Evolutionary conservation across 2,888 invertebrate species (phyloP), one percentile per base, ranked within the genome.

Genomic region (Papilio protenor): DNA sequence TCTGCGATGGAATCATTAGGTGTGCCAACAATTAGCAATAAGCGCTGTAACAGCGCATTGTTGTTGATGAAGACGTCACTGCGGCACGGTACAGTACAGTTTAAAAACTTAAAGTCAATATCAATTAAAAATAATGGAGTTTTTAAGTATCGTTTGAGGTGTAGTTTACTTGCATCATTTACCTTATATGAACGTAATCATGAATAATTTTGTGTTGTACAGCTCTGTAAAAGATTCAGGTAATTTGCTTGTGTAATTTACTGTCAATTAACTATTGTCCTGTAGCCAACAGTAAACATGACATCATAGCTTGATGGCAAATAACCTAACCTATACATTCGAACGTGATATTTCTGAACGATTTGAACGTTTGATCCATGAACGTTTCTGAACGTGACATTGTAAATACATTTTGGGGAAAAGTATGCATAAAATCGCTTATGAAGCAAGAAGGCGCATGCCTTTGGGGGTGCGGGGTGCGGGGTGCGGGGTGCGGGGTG

Each of bases 1-100:
- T 77, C 69, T 75, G 57, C 47, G 80, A 81, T 81, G 80, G 79
- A 80, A 79, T 78, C 80, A 82, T 83, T 81, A 80, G 73, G 80
- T 72, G 77, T 78, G 80, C 76, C 79, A 87, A 91, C 91, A 92
- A 93, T 92, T 89, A 90, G 89, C 85, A 88, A 90, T 91, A 90
- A 91, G 81, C 81, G 83, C 76, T 73, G 85, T 90, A 87, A 90
- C 87, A 83, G 82, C 80, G 84, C 79, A 91, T 92, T 92, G 91
- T 91, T 85, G 82, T 75, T 83, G 86, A 90, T 90, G 86, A 89
- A 89, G 89, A 88, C 82, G 86, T 87, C 71, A 73, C 66, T 45
- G 12, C 40, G 45, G 23, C 71, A 47, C 55, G 57, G 11, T 27
- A 27, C 49, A 21, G 40, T 23, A 21, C 12, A n/a, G 40, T 59